A percentile compares a stretch with the other conserved stretches of the same genome.
These are phyloP conservation scores for Rana temporaria DNA, from an alignment of 2,113 vertebrate species.

Conservation along the genomic window DNA sequence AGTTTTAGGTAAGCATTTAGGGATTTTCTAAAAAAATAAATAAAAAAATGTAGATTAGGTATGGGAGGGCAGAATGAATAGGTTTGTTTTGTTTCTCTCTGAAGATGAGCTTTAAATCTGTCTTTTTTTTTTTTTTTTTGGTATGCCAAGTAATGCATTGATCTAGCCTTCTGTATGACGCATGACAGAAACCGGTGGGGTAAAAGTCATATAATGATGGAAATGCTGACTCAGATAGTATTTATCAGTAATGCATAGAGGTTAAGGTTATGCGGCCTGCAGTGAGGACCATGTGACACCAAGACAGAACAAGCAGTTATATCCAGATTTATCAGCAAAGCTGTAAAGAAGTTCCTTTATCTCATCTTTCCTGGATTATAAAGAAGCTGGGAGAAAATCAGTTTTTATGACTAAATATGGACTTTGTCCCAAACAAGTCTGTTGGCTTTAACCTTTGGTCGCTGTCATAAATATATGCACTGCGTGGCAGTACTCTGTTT, in stretches of 20 bases:
- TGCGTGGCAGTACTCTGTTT: slow-evolving; percentile 68
- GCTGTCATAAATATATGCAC: slow-evolving; percentile 67
- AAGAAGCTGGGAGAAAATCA: slow-evolving; percentile 60
- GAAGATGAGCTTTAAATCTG: too few relatives aligned
- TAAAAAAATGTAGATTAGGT: too few relatives aligned
- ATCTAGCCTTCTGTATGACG: background rate
- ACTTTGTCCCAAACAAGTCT: slow-evolving; percentile 72
- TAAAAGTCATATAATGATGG: slow-evolving; percentile 17
- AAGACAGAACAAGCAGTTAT: slow-evolving; percentile 58
- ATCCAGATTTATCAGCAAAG: slow-evolving; percentile 63
- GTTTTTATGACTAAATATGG: slow-evolving; percentile 65
- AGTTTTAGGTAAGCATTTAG: too few relatives aligned
- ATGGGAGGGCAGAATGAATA: too few relatives aligned
- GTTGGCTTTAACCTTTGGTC: slow-evolving; percentile 77
- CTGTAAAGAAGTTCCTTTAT: slow-evolving; percentile 62
- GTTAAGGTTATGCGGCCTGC: slow-evolving; percentile 21
- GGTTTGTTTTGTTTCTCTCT: too few relatives aligned
- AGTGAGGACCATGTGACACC: background rate
- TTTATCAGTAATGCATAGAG: slow-evolving; percentile 45
- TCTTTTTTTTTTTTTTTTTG: background rate
- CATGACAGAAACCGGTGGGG: slow-evolving; percentile 6
- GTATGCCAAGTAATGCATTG: background rate
- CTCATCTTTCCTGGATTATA: slow-evolving; percentile 59
- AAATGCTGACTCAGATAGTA: slow-evolving; percentile 38
- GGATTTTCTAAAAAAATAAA: too few relatives aligned